Conservation (phyloP, 2,888 invertebrate species). For the Cryptocheilus praepositus region DNA sequence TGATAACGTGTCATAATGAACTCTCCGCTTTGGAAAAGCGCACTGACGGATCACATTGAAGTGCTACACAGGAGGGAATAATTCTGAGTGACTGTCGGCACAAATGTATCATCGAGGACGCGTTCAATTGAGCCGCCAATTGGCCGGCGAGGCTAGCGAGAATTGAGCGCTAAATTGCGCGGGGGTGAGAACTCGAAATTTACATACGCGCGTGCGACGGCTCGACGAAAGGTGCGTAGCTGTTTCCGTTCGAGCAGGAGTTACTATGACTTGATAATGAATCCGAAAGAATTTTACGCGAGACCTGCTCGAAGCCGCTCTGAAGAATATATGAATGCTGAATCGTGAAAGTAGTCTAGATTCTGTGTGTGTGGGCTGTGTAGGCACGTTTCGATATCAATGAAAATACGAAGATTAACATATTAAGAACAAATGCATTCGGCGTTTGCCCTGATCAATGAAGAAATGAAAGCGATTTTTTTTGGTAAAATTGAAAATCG, state of each 20-base stretch:
- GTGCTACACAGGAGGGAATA: neutral
- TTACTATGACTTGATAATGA: neutral
- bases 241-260: no score
- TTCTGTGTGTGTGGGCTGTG: no score
- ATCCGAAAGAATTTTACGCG: neutral
- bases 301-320: neutral
- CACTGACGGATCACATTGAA: neutral
- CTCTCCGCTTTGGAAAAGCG: slow-evolving; percentile 2
- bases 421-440: no score
- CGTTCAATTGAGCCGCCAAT: slow-evolving; percentile 31
- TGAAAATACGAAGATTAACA: no score
- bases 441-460: no score
- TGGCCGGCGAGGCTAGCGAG: slow-evolving; percentile 39
- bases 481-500: no score
- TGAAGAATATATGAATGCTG: no score
- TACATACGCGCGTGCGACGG: slow-evolving; percentile 12
- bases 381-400: no score
- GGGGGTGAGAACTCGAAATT: slow-evolving; percentile 24
- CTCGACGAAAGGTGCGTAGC: neutral
- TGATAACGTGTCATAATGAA: slow-evolving; percentile 19
- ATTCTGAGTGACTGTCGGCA: slow-evolving; percentile 2
- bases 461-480: no score
- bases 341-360: no score
- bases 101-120: slow-evolving; percentile 48
- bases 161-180: slow-evolving; percentile 34